Evolutionary conservation across 1,140 invertebrate genomes (phyloP).

Genomic region (Drosophila santomea): DNA sequence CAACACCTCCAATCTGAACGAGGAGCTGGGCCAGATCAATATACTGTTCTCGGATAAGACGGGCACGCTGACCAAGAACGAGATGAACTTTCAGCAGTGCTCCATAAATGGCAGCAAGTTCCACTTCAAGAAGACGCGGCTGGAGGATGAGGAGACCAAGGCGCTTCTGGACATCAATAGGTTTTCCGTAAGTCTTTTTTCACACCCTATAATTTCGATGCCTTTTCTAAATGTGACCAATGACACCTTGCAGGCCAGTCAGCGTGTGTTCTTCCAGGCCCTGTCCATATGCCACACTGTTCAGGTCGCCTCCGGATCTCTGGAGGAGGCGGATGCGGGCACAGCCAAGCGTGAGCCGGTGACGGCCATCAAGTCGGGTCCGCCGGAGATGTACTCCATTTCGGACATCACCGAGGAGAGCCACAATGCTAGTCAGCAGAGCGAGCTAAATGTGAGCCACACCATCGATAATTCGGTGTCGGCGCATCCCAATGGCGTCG

Average conservation of each 20-base stretch:
- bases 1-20: conserved; percentile 98
- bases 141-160: conserved; percentile 39
- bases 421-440: conserved; percentile 80
- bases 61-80: conserved; percentile 97
- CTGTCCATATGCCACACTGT: conserved; percentile 93
- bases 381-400: conserved; percentile 74
- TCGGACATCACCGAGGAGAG: conserved; percentile 82
- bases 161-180: conserved; percentile 51
- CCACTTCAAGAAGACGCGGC: conserved; percentile 76
- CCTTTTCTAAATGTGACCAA: too few relatives aligned
- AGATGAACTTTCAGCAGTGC: conserved; percentile 98
- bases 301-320: conserved; percentile 86
- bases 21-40: conserved; percentile 98
- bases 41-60: conserved; percentile 98
- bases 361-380: conserved; percentile 49
- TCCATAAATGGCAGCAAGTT: conserved; percentile 92
- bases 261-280: conserved; percentile 86
- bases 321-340: conserved; percentile 31
- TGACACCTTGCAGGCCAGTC: conserved; percentile 11
- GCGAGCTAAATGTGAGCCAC: conserved; percentile 68
- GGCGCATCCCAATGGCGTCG: conserved; percentile 62
- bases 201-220: too few relatives aligned
- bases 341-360: conserved; percentile 27
- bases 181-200: conserved; percentile 2
- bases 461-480: conserved; percentile 71